Base-by-base conservation (phyloP, 2,888 invertebrate species). In the Meta bourneti region DNA sequence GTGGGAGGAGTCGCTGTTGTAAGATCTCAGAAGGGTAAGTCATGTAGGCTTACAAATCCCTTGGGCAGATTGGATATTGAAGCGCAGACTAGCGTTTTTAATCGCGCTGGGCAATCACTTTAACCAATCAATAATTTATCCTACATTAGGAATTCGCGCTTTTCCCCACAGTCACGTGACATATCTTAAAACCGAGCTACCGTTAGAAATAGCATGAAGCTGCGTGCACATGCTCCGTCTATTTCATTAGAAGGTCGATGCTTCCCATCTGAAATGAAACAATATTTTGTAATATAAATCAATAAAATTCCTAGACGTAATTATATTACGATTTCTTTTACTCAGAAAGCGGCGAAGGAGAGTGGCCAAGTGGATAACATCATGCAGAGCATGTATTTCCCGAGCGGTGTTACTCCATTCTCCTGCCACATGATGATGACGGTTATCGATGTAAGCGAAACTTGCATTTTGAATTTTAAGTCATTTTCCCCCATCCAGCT, bases 341-440 rank as follows among this genome's bases (percentile, higher is more conserved):
- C 11, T 5, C 61, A 84, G 84, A 84, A 54, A 75, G 20, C n/a
- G 20, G 74, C 84, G 16, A 7, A 5, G 13, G 84, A 54, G 34
- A 84, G 61, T 20, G 75, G 75, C 34, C 16, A n/a, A 5, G 6
- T 1, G 9, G 84, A 84, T 34, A 75, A 48, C 20, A 0, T 75
- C 5, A 16, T 84, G 20, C 19, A 54, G 8, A 61, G 75, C 51
- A 84, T 34, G 34, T 84, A 75, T n/a, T 84, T 75, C 8, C 19
- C 34, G 6, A 16, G 8, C 61, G 88, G 88, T 4, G 0, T 80
- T 13, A 9, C 69, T n/a, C 8, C 81, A 7, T 88, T 75, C 54
- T 88, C 9, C 49, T 74, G 72, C 54, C 80, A 88, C 8, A 49
- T 81, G 49, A 74, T 74, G 81, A 69, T 81, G 6, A 48, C 81